phyloP scores from a whole-genome alignment of 92 coral and sea anemone species.

The Siderastrea radians region DNA sequence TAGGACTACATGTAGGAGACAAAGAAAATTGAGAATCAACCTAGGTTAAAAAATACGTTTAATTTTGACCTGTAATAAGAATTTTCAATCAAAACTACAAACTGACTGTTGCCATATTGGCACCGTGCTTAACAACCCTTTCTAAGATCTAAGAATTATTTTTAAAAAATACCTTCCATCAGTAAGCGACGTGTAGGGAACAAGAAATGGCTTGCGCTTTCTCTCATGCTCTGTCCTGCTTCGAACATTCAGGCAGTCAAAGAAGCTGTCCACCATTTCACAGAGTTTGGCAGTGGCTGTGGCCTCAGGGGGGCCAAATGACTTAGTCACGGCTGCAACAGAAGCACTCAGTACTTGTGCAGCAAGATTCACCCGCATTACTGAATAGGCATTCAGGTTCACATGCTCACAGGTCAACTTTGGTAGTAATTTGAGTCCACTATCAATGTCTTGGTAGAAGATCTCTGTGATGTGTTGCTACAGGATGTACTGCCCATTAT shows the following conservation, averaged over 20 bases:
- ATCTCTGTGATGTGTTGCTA: conserved; percentile 76
- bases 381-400: conserved; percentile 74
- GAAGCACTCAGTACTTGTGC: conserved; percentile 82
- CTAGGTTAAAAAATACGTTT: no score
- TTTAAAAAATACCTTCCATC: conserved; percentile 47
- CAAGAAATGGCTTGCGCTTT: conserved; percentile 78
- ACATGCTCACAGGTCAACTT: conserved; percentile 78
- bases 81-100: no score
- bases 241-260: conserved; percentile 82
- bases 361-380: conserved; percentile 82
- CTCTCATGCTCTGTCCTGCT: conserved; percentile 73
- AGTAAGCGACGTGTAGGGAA: conserved; percentile 68
- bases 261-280: conserved; percentile 80
- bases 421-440: conserved; percentile 74
- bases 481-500: conserved; percentile 67
- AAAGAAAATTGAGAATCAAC: no score
- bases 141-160: no score
- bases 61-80: no score
- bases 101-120: no score
- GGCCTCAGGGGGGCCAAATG: conserved; percentile 57
- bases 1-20: no score
- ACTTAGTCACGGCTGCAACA: conserved; percentile 64
- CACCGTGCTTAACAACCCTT: no score
- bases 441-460: conserved; percentile 69
- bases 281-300: conserved; percentile 75